Conservation (phyloP, 1,140 invertebrate genomes). For the Brachionus rubens region DNA sequence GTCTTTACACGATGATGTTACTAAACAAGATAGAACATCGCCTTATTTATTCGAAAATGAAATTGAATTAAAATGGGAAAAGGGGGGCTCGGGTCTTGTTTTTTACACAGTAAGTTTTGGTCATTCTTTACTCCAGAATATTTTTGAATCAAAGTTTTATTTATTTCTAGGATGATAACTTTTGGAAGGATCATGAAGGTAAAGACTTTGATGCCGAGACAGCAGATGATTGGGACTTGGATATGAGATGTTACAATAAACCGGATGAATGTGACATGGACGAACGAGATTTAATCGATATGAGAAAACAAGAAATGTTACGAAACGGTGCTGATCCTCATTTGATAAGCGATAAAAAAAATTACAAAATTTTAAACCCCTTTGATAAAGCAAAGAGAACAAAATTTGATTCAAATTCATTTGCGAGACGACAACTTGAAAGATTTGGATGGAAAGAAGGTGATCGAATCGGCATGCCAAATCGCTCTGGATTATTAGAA, state of each 20-base stretch:
- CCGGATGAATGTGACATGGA: constrained; percentile 60
- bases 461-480: constrained; percentile 60
- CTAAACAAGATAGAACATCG: constrained; percentile 61
- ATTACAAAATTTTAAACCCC: constrained; percentile 47
- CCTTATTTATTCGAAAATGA: constrained; percentile 64
- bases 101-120: constrained; percentile 68
- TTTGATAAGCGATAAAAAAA: constrained; percentile 52
- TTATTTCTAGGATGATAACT: constrained; percentile 47
- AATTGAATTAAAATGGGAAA: constrained; percentile 67
- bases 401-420: constrained; percentile 48
- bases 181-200: constrained; percentile 45
- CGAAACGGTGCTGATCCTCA: constrained; percentile 53
- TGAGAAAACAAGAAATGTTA: constrained; percentile 58
- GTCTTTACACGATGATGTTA: constrained; percentile 65
- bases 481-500: constrained; percentile 52
- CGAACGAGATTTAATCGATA: constrained; percentile 59
- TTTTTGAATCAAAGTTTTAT: constrained; percentile 54
- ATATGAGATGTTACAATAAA: constrained; percentile 65
- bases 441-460: constrained; percentile 65
- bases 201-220: constrained; percentile 65
- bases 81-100: constrained; percentile 67
- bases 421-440: constrained; percentile 63
- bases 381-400: constrained; percentile 38
- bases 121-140: constrained; percentile 56
- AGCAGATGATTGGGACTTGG: constrained; percentile 67